Evolutionary conservation across 2,113 vertebrate species (phyloP), one percentile per base, ranked within the genome.

Genomic region (Cyphomyrus plagiostoma): DNA sequence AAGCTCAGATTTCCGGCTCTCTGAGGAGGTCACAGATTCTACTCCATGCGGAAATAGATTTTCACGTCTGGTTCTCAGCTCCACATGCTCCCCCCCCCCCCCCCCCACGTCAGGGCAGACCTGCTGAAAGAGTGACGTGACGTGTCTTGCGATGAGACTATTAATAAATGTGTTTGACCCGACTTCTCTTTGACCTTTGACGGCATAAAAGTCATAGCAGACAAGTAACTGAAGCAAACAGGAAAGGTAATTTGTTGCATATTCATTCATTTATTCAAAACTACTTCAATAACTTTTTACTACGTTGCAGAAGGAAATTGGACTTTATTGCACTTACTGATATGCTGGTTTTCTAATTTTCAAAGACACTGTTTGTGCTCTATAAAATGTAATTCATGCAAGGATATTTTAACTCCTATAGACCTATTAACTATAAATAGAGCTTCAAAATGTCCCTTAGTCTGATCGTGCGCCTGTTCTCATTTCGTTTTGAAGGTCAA

Each of bases 401-500:
- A 53, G 89, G 91, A 92, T 90, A 93, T 91, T 92, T 92, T 91
- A 92, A 77, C 70, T 85, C 88, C 89, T 90, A 91, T 66, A 86
- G 88, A 77, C 83, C 84, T 89, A 74, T 48, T 90, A 83, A 91
- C 90, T 91, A 89, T 87, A 89, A 92, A 89, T 89, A 62, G 91
- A 91, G 49, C 80, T 82, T 46, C 87, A 84, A 11, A 89, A 90
- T 89, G 90, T 92, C 93, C 89, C 93, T 94, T 90, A 85, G 85
- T 91, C 66, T 89, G 70, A 89, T 89, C 91, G 86, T 66, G 89
- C 66, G 86, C 48, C 89, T 89, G 74, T 87, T 56, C 87, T 92
- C 89, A 91, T 94, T 93, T 93, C 70, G 91, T 89, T 91, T 70
- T 90, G 91, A 94, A 93, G 93, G 94, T 94, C 90, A 92, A 88